Evolutionary conservation across 2,797 vertebrate genomes (phyloP).

Genomic region (Merluccius polli): DNA sequence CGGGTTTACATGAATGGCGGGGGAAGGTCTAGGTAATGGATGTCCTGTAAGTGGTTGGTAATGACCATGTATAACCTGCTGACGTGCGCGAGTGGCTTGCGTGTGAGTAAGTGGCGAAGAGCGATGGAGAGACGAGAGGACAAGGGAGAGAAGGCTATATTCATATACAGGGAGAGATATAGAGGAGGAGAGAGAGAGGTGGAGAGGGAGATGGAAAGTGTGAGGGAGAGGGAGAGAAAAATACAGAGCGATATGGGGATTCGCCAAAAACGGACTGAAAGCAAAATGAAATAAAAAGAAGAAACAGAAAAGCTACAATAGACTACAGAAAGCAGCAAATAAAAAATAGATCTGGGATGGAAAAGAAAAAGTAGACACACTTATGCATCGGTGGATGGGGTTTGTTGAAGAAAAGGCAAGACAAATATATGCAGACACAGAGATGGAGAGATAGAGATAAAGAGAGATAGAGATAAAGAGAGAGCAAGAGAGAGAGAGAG

Average conservation of each 20-base stretch:
- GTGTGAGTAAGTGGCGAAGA: background rate
- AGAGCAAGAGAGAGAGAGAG: slow-evolving; percentile 28
- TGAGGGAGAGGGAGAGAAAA: background rate
- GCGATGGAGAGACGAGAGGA: background rate
- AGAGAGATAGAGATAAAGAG: no score
- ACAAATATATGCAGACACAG: background rate
- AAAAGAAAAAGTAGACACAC: background rate
- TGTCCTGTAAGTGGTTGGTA: background rate
- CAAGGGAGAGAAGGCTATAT: background rate
- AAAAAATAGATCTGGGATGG: background rate
- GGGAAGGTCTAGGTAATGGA: no score
- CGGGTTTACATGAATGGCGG: no score
- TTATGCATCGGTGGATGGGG: background rate
- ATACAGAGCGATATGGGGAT: background rate
- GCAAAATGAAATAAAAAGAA: background rate
- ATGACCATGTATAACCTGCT: background rate
- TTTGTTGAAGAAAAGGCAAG: no score
- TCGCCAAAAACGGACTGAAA: background rate
- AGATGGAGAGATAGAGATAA: slow-evolving; percentile 13
- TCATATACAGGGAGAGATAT: no score
- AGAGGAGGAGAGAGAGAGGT: no score
- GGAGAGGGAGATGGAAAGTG: no score
- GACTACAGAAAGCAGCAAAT: background rate
- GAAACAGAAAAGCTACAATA: no score
- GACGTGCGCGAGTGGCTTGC: background rate